Evolutionary conservation across 2,888 invertebrate species (phyloP).

Genomic region (Teleiodes luculella): DNA sequence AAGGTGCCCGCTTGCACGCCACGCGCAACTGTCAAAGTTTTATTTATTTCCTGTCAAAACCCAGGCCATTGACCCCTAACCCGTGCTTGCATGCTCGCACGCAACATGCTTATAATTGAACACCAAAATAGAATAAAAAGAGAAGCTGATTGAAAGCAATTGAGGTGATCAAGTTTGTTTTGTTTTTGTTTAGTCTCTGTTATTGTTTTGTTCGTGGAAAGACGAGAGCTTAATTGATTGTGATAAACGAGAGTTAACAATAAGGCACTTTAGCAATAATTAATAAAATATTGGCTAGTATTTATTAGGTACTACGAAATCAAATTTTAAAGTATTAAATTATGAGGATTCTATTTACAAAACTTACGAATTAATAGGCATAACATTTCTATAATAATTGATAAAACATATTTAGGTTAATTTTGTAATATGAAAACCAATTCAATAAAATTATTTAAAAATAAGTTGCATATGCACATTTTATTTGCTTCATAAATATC

Average conservation of each 20-base stretch:
- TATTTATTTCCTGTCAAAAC: slow-evolving; percentile 38
- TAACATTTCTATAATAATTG: too few species aligned
- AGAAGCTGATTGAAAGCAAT: slow-evolving; percentile 10
- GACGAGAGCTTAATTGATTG: slow-evolving; percentile 5
- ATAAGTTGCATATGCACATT: too few species aligned
- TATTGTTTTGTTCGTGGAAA: slow-evolving; percentile 5
- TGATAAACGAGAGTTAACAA: background rate
- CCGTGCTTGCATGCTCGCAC: slow-evolving; percentile 8
- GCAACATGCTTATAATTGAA: slow-evolving; percentile 17
- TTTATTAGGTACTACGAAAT: too few species aligned
- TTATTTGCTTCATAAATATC: too few species aligned
- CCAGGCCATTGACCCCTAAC: slow-evolving; percentile 55
- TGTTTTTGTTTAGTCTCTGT: slow-evolving; percentile 12
- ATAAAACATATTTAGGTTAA: too few species aligned
- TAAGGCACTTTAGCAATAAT: background rate
- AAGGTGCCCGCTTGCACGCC: slow-evolving; percentile 41
- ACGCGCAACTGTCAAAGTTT: slow-evolving; percentile 35
- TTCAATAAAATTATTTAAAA: too few species aligned
- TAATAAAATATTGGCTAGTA: too few species aligned
- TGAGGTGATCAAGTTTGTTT: slow-evolving; percentile 16
- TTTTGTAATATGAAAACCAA: too few species aligned
- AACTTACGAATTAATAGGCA: too few species aligned
- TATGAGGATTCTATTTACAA: too few species aligned
- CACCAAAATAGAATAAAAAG: slow-evolving; percentile 12
- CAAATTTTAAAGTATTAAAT: too few species aligned